Base-by-base conservation (phyloP, 2,888 invertebrate genomes). In the Lycophotia porphyrea region DNA sequence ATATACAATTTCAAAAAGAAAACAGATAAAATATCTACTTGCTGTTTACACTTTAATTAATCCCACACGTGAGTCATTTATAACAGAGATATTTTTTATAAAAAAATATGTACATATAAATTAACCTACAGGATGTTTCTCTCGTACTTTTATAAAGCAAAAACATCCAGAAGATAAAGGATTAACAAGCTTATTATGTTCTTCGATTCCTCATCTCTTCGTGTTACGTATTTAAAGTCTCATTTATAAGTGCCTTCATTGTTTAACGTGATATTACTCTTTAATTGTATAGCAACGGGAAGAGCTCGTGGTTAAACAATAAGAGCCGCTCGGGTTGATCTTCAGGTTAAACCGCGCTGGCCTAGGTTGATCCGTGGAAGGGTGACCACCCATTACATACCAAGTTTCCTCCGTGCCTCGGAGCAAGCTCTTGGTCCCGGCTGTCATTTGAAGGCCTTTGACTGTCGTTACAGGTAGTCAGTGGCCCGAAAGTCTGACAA, bases 151-250 rank as follows among this genome's bases (percentile, higher is more conserved):
- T 49, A 27, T 58, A 39, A 71, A 55, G 13, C 9, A 70, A 8
- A 21, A 36, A 44, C 11, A 63, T 42, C 15, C 13, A 27, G 8
- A 2, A 31, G 2, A 34, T 31, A 52, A 58, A 34, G 31, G 34
- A 36, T 61, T 36, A 61, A 52, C n/a, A 52, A 60, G 36, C 15
- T 52, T 34, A 42, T 72, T 72, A 66, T 52, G 18, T 61, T 61
- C 42, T 58, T 31, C 21, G 8, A 39, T 72, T 49, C 8, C n/a
- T n/a, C 18, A 44, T n/a, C 1, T 52, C 31, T 24, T 55, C 52
- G 18, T n/a, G 21, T 76, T 21, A 39, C 47, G 31, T 77, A 69
- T 76, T 76, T 77, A 21, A 68, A 69, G 27, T 49, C 47, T 47
- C 21, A 27, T 15, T 69, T 68, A 27, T 34, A 60, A 42, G 8